Conservation (phyloP, 1,140 invertebrate genomes). For the Choristoneura fumiferana region DNA sequence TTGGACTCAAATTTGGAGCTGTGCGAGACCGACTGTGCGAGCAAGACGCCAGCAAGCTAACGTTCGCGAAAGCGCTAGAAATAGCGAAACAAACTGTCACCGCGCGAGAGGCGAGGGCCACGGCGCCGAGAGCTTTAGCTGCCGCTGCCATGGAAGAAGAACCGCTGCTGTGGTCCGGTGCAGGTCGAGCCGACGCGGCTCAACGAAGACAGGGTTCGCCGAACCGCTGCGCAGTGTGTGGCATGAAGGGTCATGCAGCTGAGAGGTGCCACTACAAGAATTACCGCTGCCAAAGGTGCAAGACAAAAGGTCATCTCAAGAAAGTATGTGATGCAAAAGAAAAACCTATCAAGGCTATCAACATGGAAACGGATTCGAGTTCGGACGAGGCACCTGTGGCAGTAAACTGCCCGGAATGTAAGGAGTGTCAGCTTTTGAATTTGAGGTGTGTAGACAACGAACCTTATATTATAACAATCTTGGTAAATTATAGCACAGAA, state of each 20-base stretch:
- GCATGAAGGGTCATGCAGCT: not conserved
- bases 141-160: too few species aligned
- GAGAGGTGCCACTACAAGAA: not conserved
- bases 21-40: too few species aligned
- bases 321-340: not conserved
- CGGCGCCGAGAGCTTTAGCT: too few species aligned
- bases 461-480: not conserved
- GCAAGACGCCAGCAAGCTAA: too few species aligned
- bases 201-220: too few species aligned
- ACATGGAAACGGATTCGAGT: not conserved
- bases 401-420: not conserved
- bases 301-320: not conserved
- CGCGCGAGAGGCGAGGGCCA: too few species aligned
- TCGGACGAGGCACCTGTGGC: too few species aligned
- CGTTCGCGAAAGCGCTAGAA: too few species aligned
- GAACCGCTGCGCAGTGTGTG: not conserved
- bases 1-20: too few species aligned
- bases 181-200: not conserved
- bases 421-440: conserved; percentile 11
- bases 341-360: not conserved
- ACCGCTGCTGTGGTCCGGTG: too few species aligned
- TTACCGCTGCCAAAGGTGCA: not conserved
- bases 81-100: too few species aligned
- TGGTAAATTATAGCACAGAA: not conserved
- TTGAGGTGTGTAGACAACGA: conserved; percentile 2